Percentiles rank a stretch among this genome's conserved stretches.
Evolutionary conservation across 2,888 invertebrate species (phyloP).

Genomic region (Ectemnius cavifrons): DNA sequence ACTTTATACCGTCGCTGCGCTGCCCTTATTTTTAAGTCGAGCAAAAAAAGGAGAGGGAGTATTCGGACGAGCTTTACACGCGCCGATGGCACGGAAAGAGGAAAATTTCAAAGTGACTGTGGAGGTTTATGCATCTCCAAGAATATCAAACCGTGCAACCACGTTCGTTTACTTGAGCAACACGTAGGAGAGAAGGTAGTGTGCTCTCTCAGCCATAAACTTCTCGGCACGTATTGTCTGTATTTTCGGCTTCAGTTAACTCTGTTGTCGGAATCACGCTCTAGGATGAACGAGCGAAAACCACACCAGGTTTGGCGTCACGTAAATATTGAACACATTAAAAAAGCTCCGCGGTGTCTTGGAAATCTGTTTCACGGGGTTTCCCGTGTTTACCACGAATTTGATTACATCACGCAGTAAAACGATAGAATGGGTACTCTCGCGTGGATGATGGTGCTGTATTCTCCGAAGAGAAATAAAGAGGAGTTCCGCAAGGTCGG

Average conservation of each 20-base stretch:
- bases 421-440: too few species aligned
- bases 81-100: constrained; percentile 13
- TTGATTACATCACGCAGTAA: too few species aligned
- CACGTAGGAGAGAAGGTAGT: constrained; percentile 25
- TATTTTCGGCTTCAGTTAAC: constrained; percentile 2
- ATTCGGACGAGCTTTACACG: constrained; percentile 27
- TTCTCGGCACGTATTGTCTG: not conserved
- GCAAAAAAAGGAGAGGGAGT: constrained; percentile 21
- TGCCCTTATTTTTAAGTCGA: constrained; percentile 19
- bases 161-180: constrained; percentile 42
- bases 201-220: not conserved
- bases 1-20: not conserved
- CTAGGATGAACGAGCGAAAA: not conserved
- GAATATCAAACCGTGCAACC: constrained; percentile 39
- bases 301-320: not conserved
- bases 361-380: too few species aligned
- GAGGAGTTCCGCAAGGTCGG: constrained; percentile 16
- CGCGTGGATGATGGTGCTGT: not conserved
- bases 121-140: constrained; percentile 36
- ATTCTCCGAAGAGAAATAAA: constrained; percentile 29
- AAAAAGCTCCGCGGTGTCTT: too few species aligned
- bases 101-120: constrained; percentile 35
- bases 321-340: too few species aligned
- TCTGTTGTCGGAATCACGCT: not conserved
- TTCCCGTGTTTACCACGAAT: too few species aligned